A percentile compares a stretch with the other conserved stretches of the same genome.
Conservation (phyloP, 2,113 vertebrate species). For the Istiophorus platypterus region DNA sequence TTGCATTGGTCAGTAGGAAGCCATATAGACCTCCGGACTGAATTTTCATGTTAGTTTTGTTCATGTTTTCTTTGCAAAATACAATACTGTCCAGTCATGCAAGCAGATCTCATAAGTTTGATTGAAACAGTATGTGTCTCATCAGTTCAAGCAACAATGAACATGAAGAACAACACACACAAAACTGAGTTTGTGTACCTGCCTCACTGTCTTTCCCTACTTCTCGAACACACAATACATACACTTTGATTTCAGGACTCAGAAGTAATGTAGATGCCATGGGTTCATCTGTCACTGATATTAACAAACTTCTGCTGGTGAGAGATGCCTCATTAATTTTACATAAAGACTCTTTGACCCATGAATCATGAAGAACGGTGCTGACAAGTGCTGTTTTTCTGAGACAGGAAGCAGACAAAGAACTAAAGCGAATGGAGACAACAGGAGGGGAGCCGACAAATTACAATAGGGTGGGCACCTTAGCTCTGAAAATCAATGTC, state of each 20-base stretch:
- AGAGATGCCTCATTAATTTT: constrained; percentile 15
- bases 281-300: fast-evolving
- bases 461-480: constrained; percentile 43
- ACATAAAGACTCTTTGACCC: not conserved
- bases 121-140: not conserved
- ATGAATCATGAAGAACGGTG: not conserved
- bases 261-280: not conserved
- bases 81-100: not conserved
- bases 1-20: constrained; percentile 7
- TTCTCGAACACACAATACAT: not conserved
- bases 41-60: not conserved
- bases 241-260: constrained; percentile 54
- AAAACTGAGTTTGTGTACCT: not conserved
- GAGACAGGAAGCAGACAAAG: constrained; percentile 30
- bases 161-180: not conserved
- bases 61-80: constrained; percentile 39
- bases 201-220: constrained; percentile 3
- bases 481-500: not conserved
- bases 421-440: constrained; percentile 35
- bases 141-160: not conserved
- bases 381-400: constrained; percentile 24
- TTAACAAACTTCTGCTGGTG: not conserved
- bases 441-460: constrained; percentile 21
- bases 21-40: not conserved
- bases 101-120: constrained; percentile 59